Conservation (phyloP, 2,797 vertebrate genomes). For the Hippoglossus hippoglossus region DNA sequence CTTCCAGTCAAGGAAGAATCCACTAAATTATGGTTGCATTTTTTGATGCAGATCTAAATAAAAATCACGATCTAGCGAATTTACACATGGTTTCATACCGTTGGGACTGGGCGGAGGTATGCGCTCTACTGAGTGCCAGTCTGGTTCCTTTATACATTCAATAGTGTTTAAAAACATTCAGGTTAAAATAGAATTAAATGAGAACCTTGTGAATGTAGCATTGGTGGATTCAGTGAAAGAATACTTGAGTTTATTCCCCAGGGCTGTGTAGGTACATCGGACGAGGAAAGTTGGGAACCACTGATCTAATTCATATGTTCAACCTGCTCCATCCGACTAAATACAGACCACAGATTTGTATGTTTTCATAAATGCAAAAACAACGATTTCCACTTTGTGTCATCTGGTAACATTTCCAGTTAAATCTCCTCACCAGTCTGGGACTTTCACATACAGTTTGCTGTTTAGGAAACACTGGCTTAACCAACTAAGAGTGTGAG, state of each 20-base stretch:
- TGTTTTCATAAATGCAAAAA: constrained; percentile 11
- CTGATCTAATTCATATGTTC: neutral
- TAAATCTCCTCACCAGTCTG: constrained; percentile 5
- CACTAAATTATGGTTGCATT: no score
- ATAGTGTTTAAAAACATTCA: neutral
- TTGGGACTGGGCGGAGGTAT: no score
- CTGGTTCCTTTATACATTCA: neutral
- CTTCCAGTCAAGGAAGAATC: no score
- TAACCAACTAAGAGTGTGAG: neutral
- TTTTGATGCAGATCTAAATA: no score
- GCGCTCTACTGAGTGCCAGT: no score
- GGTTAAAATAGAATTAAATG: neutral
- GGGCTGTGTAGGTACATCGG: no score
- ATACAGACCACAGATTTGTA: neutral
- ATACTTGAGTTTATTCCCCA: neutral
- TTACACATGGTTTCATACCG: no score
- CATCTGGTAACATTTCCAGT: constrained; percentile 38
- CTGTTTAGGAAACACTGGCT: constrained; percentile 47
- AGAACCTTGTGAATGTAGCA: neutral
- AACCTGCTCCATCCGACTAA: neutral
- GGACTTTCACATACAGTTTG: neutral
- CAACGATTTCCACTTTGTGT: constrained; percentile 37
- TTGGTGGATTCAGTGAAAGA: neutral
- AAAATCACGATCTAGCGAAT: no score
- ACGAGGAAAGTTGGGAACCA: neutral